These are phyloP conservation scores for Tenrec ecaudatus DNA, from an alignment of 2,113 vertebrate genomes.

Conservation along the genomic window DNA sequence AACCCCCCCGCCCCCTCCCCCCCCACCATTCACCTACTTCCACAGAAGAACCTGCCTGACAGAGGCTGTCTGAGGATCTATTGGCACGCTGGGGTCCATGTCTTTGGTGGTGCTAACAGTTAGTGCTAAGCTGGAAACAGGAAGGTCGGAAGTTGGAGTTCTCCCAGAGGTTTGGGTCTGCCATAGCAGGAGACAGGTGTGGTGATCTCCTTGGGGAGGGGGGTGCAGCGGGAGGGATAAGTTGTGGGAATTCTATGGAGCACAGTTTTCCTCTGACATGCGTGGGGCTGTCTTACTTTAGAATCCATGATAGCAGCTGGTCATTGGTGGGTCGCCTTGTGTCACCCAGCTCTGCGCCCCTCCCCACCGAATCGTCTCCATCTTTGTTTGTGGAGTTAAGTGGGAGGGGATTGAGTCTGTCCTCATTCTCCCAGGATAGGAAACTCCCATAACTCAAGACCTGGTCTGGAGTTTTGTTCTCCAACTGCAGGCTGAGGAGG, in stretches of 20 bases:
- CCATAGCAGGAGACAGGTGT: background rate
- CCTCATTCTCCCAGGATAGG: background rate
- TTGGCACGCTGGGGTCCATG: background rate
- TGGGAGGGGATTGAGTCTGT: background rate
- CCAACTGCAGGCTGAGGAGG: background rate
- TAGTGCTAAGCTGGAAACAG: background rate
- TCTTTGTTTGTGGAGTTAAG: background rate
- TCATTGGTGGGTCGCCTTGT: background rate
- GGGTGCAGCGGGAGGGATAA: background rate
- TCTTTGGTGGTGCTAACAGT: background rate
- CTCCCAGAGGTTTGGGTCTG: background rate
- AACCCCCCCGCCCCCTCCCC: background rate
- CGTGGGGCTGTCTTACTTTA: background rate
- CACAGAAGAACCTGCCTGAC: background rate
- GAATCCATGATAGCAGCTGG: background rate
- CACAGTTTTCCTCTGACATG: background rate
- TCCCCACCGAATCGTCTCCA: background rate
- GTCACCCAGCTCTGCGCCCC: background rate
- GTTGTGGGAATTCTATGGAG: background rate
- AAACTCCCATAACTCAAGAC: background rate
- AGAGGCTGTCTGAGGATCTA: background rate
- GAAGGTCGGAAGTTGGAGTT: background rate
- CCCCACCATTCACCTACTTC: background rate
- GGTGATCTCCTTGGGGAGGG: background rate
- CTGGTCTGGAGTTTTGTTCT: background rate